Evolutionary conservation across 2,113 vertebrate genomes (phyloP).

Genomic region (Podarcis raffonei): DNA sequence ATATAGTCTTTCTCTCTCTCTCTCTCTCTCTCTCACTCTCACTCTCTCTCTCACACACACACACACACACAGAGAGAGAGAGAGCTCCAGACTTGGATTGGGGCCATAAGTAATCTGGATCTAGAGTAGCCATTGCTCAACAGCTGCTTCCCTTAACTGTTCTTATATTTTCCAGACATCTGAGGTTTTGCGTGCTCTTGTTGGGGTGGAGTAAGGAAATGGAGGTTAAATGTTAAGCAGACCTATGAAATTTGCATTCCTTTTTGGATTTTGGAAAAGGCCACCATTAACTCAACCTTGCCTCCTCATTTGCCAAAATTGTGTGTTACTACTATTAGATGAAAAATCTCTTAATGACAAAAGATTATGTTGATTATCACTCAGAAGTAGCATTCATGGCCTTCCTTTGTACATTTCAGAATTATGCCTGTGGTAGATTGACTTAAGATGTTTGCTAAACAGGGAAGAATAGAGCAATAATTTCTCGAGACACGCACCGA

Average conservation of each 20-base stretch:
- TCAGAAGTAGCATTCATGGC: background rate
- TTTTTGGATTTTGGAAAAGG: background rate
- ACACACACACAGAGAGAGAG: background rate
- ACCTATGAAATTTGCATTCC: background rate
- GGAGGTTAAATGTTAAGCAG: background rate
- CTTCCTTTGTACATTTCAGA: background rate
- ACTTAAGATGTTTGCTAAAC: background rate
- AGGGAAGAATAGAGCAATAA: background rate
- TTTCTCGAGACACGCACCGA: background rate
- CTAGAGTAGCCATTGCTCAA: background rate
- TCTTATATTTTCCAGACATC: background rate
- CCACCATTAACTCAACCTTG: background rate
- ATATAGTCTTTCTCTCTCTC: too few relatives aligned
- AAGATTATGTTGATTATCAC: background rate
- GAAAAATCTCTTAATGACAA: background rate
- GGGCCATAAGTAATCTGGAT: background rate
- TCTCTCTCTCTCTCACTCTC: too few relatives aligned
- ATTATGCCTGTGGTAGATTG: background rate
- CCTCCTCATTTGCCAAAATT: background rate
- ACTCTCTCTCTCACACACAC: too few relatives aligned
- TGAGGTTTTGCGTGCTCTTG: background rate
- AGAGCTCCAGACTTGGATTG: background rate
- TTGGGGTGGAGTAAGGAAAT: background rate
- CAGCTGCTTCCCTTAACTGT: background rate
- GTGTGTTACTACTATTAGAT: background rate